Evolutionary conservation across 2,888 invertebrate genomes (phyloP).

Genomic region (Cephus nigrinus): DNA sequence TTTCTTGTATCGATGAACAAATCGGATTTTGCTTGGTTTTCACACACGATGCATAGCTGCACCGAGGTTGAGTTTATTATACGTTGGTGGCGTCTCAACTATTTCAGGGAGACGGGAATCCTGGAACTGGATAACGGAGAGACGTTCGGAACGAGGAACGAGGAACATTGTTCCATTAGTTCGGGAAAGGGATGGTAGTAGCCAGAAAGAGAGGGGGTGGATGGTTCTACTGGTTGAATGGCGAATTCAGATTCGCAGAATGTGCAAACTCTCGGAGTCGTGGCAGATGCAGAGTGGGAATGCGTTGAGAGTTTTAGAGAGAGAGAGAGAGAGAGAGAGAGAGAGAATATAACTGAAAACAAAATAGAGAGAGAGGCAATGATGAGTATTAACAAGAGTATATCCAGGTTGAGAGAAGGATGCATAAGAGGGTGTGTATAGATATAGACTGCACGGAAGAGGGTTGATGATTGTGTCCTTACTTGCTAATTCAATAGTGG

Average conservation of each 20-base stretch:
- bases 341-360: neutral
- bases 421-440: neutral
- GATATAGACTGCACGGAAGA: neutral
- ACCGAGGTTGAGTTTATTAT: slow-evolving; percentile 43
- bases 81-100: slow-evolving; percentile 35
- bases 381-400: neutral
- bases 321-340: neutral
- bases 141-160: slow-evolving; percentile 13
- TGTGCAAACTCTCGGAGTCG: slow-evolving; percentile 19
- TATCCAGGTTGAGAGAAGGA: neutral
- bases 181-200: neutral
- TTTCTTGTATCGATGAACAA: neutral
- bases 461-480: slow-evolving; percentile 9
- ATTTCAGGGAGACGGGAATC: slow-evolving; percentile 38
- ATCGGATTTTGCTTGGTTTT: neutral
- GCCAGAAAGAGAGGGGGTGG: neutral
- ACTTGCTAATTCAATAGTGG: slow-evolving; percentile 20
- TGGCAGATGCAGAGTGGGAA: slow-evolving; percentile 12
- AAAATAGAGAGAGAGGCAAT: neutral
- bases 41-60: neutral
- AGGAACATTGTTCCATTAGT: slow-evolving; percentile 24
- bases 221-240: neutral
- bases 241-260: slow-evolving; percentile 27
- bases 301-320: slow-evolving; percentile 14
- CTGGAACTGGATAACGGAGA: slow-evolving; percentile 6